Evolutionary conservation across 2,113 vertebrate genomes (phyloP), one percentile per base, ranked within the genome.

Genomic region (Prionailurus bengalensis): DNA sequence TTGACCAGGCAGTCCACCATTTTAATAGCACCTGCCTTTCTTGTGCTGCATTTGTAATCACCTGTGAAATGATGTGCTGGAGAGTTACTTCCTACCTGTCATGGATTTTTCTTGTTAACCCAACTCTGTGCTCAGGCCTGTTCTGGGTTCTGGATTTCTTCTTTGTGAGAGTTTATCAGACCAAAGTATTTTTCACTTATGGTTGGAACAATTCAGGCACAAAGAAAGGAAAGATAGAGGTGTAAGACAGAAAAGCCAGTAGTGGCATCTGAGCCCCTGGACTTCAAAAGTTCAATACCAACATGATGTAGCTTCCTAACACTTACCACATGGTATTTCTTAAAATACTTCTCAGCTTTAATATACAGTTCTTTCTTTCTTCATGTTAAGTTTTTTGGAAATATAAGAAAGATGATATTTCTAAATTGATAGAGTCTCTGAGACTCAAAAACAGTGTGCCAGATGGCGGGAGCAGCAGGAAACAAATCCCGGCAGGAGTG

Each of bases 401-500:
- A 48, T 84, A 23, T 48, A 85, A 95, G 73, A 92, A 86, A 91
- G 85, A 85, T 79, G 86, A 66, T 86, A 42, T 96, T 94, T 97
- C 96, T 79, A 92, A 96, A 85, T 58, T 92, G 95, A 93, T 87
- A 80, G 78, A 58, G 21, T 94, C 89, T 96, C 89, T 55, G 94
- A 94, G 55, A 83, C 19, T 95, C 86, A 84, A 61, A 84, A 89
- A 68, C 76, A 58, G 74, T 39, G 39, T 71, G 84, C 70, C 97
- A 98, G 92, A 96, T 96, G 96, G 97, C 48, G 14, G 71, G 94
- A 96, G 48, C 85, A 95, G 97, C 95, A 91, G 94, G 97, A 81
- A 81, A 4, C 58, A 0, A 36, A 31, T 80, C 87, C 95, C 31
- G 12, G 73, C 96, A 94, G 90, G 76, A 95, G 91, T 61, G 23